Percentiles rank a stretch among this genome's conserved stretches.
These are phyloP conservation scores for Rhabditoides inermis DNA, from an alignment of 2,888 invertebrate genomes.

Conservation along the genomic window DNA sequence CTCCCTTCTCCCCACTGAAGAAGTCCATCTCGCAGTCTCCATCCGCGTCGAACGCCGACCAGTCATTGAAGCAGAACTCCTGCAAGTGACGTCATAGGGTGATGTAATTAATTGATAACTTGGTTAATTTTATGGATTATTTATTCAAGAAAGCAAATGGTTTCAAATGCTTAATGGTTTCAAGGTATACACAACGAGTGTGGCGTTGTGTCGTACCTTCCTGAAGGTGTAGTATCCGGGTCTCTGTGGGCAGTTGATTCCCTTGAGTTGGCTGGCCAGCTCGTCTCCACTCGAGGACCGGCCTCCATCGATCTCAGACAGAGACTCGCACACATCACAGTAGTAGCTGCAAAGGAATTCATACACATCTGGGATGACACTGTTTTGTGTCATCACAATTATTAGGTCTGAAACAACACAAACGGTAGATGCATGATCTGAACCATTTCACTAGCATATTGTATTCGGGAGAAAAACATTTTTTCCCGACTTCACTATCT, in stretches of 20 bases:
- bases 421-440: background rate
- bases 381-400: background rate
- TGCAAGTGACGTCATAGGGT: slow-evolving; percentile 1
- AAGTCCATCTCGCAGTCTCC: slow-evolving; percentile 52
- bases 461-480: background rate
- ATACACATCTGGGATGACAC: background rate
- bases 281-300: slow-evolving; percentile 13
- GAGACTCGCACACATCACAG: slow-evolving; percentile 50
- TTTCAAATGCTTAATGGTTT: background rate
- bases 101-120: no score
- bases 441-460: background rate
- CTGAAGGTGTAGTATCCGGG: slow-evolving; percentile 47
- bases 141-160: background rate
- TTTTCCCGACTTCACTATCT: background rate
- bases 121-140: no score
- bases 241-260: slow-evolving; percentile 47
- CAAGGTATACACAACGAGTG: background rate
- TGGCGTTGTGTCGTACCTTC: slow-evolving; percentile 21
- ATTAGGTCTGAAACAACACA: background rate
- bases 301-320: slow-evolving; percentile 35
- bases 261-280: slow-evolving; percentile 35
- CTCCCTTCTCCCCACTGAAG: slow-evolving; percentile 39
- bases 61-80: slow-evolving; percentile 52
- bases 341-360: slow-evolving; percentile 40
- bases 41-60: slow-evolving; percentile 49